phyloP scores from a whole-genome alignment of 2,888 invertebrate species.

The Cataglyphis rosenhaueri region DNA sequence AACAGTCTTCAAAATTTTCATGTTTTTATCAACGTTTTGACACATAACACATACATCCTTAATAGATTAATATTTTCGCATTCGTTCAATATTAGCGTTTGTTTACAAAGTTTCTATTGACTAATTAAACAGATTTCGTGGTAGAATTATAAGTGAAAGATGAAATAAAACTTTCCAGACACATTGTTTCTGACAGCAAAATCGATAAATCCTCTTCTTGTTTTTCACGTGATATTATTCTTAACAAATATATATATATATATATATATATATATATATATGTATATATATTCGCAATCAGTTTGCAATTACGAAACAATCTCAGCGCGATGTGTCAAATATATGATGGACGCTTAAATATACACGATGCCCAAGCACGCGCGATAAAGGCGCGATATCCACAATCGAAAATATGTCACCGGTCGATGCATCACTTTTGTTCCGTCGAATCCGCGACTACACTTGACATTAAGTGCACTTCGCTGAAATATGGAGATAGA shows the following conservation, averaged over 20 bases:
- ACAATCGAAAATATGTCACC: conserved; percentile 50
- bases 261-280: background rate
- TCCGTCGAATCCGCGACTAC: conserved; percentile 45
- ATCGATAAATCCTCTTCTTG: background rate
- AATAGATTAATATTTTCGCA: background rate
- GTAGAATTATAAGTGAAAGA: background rate
- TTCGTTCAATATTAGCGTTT: too few species aligned
- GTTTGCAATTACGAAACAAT: background rate
- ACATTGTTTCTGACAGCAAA: background rate
- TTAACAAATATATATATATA: background rate
- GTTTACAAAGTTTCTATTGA: too few species aligned
- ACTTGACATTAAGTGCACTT: conserved; percentile 53
- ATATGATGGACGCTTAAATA: conserved; percentile 34
- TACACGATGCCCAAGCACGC: background rate
- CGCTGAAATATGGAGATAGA: conserved; percentile 47
- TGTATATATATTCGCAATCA: background rate
- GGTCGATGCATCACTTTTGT: conserved; percentile 46
- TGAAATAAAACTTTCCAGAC: background rate
- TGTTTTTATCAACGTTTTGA: too few species aligned
- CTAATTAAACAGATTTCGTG: background rate
- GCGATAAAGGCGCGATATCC: conserved; percentile 33
- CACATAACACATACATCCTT: too few species aligned
- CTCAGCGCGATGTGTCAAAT: background rate
- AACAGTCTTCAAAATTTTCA: too few species aligned
- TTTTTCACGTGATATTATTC: background rate